Base-by-base conservation (phyloP, 2,888 invertebrate species). In the Autographa gamma region DNA sequence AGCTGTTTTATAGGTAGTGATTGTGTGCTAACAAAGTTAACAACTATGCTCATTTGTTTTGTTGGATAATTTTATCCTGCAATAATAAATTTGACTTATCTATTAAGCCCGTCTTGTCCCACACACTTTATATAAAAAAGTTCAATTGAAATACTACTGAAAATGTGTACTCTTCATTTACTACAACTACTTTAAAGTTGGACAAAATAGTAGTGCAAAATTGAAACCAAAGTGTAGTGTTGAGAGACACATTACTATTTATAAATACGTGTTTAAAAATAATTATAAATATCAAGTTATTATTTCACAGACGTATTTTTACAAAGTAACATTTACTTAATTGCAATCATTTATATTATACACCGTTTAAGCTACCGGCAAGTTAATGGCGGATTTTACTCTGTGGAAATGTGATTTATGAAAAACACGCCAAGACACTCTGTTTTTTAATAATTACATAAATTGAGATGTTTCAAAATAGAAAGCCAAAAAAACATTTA, bases 261-360 rank as follows among this genome's bases (percentile, higher is more conserved):
- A 16, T 2, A 7, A 14, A 14, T 48, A 48, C 3, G 0, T 16
- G 0, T 6, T 11, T 13, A 13, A 13, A 13, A 13, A 13, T 41
- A 13, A 3, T 13, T 41, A 13, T 13, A 41, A 41, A 41, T 13
- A 41, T 41, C 8, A 9, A 3, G 2, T 41, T 2, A 14, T 43
- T 16, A 14, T 14, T 43, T 43, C 43, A 48, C 4, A 48, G 5
- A 2, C 48, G n/a, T 48, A 48, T 48, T 48, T 48, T n/a, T 48
- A 48, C 48, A 6, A 48, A n/a, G 48, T n/a, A 48, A 48, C 48
- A n/a, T 43, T 43, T 43, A 14, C 43, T 43, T 43, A 43, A 43
- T 48, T 48, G 48, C 48, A 48, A 48, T 48, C 48, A 48, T 48
- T 48, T 48, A 48, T 48, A 48, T 48, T n/a, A 48, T n/a, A 48